These are phyloP conservation scores for Meiosimyza decipiens DNA, from an alignment of 2,888 invertebrate genomes.

Conservation along the genomic window DNA sequence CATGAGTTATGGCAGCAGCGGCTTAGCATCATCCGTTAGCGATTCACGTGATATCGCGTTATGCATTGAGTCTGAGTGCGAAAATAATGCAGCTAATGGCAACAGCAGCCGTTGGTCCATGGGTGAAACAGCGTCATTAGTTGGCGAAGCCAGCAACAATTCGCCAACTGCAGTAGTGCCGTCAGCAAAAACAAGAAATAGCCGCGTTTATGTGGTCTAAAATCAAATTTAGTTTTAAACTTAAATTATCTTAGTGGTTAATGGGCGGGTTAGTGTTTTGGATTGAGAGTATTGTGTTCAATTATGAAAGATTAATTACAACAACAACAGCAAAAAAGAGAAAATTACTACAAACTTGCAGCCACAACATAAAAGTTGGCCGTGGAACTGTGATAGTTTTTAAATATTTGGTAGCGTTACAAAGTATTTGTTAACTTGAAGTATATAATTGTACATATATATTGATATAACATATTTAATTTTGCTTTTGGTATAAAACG, in stretches of 20 bases:
- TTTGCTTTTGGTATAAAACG: too few relatives aligned
- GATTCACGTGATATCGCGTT: slow-evolving; percentile 16
- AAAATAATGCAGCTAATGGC: neutral
- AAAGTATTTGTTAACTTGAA: too few relatives aligned
- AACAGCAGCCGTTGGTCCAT: slow-evolving; percentile 18
- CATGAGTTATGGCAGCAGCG: slow-evolving; percentile 52
- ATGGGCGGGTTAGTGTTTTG: slow-evolving; percentile 32
- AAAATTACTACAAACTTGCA: slow-evolving; percentile 36
- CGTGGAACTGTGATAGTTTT: slow-evolving; percentile 53
- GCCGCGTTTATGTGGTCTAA: neutral
- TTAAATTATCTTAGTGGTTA: neutral
- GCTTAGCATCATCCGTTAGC: slow-evolving; percentile 47
- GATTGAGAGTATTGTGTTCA: slow-evolving; percentile 43
- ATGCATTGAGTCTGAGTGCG: neutral
- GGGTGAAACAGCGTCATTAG: neutral
- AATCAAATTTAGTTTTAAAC: neutral
- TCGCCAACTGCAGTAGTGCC: neutral
- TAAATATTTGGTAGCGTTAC: slow-evolving; percentile 16
- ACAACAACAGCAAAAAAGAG: neutral
- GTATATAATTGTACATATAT: slow-evolving; percentile 16
- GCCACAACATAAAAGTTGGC: slow-evolving; percentile 41
- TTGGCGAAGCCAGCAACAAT: too few relatives aligned
- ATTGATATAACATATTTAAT: too few relatives aligned
- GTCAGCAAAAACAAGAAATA: slow-evolving; percentile 3
- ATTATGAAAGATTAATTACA: too few relatives aligned